Base-by-base conservation (phyloP, 2,113 vertebrate species). In the Hypocryptadius cinnamomeus region DNA sequence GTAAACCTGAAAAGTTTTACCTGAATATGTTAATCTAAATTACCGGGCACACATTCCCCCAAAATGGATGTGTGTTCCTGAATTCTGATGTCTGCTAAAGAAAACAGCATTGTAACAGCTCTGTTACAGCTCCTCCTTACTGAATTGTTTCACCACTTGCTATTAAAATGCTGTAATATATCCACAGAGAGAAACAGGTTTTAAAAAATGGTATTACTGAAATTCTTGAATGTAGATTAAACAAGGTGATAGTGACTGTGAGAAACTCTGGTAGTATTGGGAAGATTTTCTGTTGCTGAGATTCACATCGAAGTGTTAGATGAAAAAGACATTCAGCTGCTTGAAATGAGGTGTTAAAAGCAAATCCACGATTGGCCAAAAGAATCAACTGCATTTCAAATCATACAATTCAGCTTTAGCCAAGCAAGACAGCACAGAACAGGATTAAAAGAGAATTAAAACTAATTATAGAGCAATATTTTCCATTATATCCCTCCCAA, bases 1-100 rank as follows among this genome's bases (percentile, higher is more conserved):
- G 68, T 30, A 82, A 91, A 90, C 48, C 48, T 0, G 23, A 24
- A 70, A 70, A 70, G 22, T 56, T 93, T 87, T 37, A 87, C 37
- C 65, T 60, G 22, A 73, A 70, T 20, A n/a, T 15, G 15, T 57
- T 59, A 22, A 59, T 35, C 59, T 60, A 60, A 64, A 65, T 77
- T 24, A 59, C 0, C 3, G 30, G 83, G 77, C 9, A 21, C 37
- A 30, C 1, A 4, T 31, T 30, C n/a, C 5, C 5, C 11, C 61
- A 50, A 45, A 90, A 53, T 45, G 11, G 37, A 87, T 18, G 45
- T 6, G 24, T 53, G 30, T 20, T 87, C 68, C 39, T 37, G 5
- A 66, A 69, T 82, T 71, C 37, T 45, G 12, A 69, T 30, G 59
- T 44, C 63, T 39, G 1, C 51, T 60, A 56, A 73, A 85, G 72